Base-by-base conservation (phyloP, 1,140 invertebrate genomes). In the Drosophila repletoides region DNA sequence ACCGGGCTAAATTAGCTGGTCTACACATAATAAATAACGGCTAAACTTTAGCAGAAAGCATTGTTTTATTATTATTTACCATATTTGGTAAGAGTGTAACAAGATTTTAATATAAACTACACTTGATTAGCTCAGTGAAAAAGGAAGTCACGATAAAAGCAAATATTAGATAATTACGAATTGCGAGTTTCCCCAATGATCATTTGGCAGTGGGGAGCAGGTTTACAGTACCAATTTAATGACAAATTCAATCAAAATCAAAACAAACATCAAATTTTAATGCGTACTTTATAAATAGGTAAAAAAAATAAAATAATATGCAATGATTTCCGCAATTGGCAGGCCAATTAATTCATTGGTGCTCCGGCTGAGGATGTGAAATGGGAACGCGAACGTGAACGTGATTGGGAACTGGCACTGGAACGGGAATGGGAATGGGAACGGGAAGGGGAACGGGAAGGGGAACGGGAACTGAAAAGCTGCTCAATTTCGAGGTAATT, bases 71-170 rank as follows among this genome's bases (percentile, higher is more conserved):
- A 53, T 26, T 26, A 33, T 6, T 15, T 0, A 3, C 63, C 63
- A 60, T 66, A 51, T 66, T 45, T 26, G 63, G 63, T 28, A 41
- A 41, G 10, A 17, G 2, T 12, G 29, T 5, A 55, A 14, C 55
- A 66, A 66, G 19, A 45, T 55, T 55, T 55, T 19, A 26, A 40
- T 43, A 59, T 49, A 51, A 66, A 60, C 43, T 29, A 19, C 55
- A 51, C 5, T 24, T 66, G 55, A 66, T 60, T 34, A 33, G 63
- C 38, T 40, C n/a, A 36, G 60, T 43, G 29, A 41, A 33, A 49
- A 58, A 66, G 63, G 63, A 66, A 66, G 63, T 60, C 36, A 24
- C 49, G 53, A 65, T 48, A 58, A 36, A 12, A 3, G n/a, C 22
- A 38, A 33, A 22, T 9, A 29, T 28, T 24, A 53, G 45, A 34